Base-by-base conservation (phyloP, 2,888 invertebrate genomes). In the Busseola fusca region DNA sequence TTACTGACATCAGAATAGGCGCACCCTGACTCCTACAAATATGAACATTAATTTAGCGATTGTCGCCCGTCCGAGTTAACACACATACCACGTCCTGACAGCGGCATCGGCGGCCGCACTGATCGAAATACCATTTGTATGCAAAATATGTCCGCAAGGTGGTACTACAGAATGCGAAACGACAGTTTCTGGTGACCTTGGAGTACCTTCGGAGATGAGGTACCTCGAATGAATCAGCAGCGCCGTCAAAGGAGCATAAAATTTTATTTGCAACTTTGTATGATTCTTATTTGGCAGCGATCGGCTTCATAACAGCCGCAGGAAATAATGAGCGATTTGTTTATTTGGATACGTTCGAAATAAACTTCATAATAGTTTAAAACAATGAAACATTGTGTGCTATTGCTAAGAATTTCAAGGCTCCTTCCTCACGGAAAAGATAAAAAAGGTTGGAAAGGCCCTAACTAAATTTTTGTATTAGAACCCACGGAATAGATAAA, bases 181-280 rank as follows among this genome's bases (percentile, higher is more conserved):
- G 66, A 63, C 73, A 72, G 82, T 80, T 84, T 85, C 78, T 84
- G 78, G 79, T 86, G 86, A 78, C 91, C 91, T 90, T 90, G 89
- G 52, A 40, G 76, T 68, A 57, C 50, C 64, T 69, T 72, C 72
- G 69, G 64, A 81, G 64, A 73, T 79, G 70, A 68, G 72, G 64
- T 67, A 63, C 64, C 68, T 62, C 68, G 18, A 34, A 63, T 82
- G 81, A 82, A 68, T 83, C 82, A 80, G 42, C 78, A 77, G 52
- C 30, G 58, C n/a, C 72, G 70, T 76, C 78, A 73, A 76, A 79
- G 79, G 63, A 78, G 65, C 70, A 78, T 79, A 72, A 54, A 71
- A 74, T 78, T 77, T 81, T 74, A 74, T 82, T 83, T 78, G 86
- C 80, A 84, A 83, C 84, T 85, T 80, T 86, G 86, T 86, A 72